phyloP scores from a whole-genome alignment of 2,113 vertebrate species.

The Hylia prasina region DNA sequence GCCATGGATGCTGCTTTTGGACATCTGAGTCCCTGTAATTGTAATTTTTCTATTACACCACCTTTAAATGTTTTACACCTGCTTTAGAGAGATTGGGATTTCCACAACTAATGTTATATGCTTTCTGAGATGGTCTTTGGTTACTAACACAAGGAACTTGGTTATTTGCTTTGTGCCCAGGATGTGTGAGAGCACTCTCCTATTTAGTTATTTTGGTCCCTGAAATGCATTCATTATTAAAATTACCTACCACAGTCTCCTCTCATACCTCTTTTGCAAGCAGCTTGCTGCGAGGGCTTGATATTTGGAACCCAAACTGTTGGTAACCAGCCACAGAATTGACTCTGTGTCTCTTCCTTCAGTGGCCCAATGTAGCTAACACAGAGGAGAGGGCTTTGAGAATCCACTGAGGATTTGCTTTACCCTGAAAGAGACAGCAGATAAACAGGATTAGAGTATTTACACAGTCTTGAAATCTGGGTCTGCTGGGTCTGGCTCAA shows the following conservation, averaged over 20 bases:
- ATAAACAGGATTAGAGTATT: conserved; percentile 53
- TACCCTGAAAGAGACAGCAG: background rate
- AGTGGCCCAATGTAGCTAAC: background rate
- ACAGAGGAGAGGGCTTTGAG: background rate
- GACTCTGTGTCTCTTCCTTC: background rate
- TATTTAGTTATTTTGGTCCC: background rate
- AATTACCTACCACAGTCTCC: background rate
- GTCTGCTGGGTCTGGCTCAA: conserved; percentile 32
- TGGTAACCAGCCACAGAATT: background rate
- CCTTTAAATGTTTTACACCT: background rate
- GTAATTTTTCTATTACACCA: background rate
- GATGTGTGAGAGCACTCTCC: background rate
- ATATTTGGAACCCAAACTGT: background rate
- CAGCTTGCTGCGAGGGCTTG: background rate
- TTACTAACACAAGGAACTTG: background rate
- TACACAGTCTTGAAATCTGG: conserved; percentile 32
- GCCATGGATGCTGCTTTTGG: background rate
- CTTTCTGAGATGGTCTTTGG: background rate
- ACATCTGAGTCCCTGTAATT: background rate
- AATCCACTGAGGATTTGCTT: background rate
- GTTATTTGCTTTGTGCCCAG: background rate
- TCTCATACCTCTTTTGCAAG: background rate
- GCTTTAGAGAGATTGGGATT: background rate
- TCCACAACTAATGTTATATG: background rate
- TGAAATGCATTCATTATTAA: background rate